Conservation (phyloP, 2,888 invertebrate genomes). For the Nomada fabriciana region DNA sequence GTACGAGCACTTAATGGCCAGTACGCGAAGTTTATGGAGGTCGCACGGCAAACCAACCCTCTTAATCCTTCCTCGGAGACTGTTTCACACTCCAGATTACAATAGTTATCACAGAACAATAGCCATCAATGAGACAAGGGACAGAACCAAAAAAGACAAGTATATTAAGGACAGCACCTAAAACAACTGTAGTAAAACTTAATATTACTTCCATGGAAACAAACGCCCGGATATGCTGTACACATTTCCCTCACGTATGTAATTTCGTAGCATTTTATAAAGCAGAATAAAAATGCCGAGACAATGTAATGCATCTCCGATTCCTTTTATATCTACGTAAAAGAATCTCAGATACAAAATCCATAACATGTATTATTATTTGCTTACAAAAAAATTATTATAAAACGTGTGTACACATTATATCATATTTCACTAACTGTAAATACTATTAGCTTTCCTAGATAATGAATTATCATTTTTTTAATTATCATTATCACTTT, state of each 20-base stretch:
- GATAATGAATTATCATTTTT: no score
- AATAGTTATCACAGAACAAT: neutral
- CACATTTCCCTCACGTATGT: neutral
- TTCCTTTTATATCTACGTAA: no score
- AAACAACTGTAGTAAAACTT: neutral
- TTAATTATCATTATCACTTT: no score
- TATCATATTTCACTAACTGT: no score
- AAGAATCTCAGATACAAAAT: no score
- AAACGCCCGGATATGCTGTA: neutral
- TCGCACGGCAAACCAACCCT: neutral
- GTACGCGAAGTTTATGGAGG: constrained; percentile 7
- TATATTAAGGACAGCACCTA: neutral
- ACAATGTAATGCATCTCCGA: no score
- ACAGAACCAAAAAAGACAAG: neutral
- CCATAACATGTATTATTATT: no score
- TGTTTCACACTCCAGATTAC: neutral
- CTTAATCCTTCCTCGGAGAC: neutral
- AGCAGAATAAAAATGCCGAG: neutral
- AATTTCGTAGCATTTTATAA: neutral
- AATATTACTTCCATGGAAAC: neutral
- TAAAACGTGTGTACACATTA: no score
- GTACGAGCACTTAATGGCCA: neutral
- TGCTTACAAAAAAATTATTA: no score
- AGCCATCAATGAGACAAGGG: neutral
- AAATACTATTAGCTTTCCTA: no score